Evolutionary conservation across 2,888 invertebrate species (phyloP).

Genomic region (Biston betularia): DNA sequence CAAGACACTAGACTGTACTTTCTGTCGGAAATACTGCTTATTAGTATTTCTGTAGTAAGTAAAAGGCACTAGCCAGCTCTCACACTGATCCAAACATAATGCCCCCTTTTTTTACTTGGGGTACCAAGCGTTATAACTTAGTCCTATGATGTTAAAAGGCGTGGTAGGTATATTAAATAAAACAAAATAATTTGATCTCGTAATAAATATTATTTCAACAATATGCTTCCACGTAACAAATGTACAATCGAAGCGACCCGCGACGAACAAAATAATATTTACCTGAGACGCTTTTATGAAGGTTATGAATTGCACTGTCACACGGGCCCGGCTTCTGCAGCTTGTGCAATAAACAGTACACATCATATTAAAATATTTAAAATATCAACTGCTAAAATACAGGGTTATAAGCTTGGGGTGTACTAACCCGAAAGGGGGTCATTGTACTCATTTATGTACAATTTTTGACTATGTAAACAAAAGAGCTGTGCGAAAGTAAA

Average conservation of each 20-base stretch:
- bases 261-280: constrained; percentile 80
- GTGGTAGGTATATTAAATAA: constrained; percentile 49
- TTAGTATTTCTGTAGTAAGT: too few relatives aligned
- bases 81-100: too few relatives aligned
- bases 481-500: too few relatives aligned
- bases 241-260: constrained; percentile 62
- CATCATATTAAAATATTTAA: constrained; percentile 54
- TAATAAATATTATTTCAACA: constrained; percentile 84
- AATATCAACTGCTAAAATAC: constrained; percentile 60
- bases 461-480: too few relatives aligned
- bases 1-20: too few relatives aligned
- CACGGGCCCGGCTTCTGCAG: constrained; percentile 22
- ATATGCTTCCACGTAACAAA: constrained; percentile 62
- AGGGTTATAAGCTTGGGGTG: constrained; percentile 3
- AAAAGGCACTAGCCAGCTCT: too few relatives aligned
- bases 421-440: too few relatives aligned
- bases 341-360: constrained; percentile 50
- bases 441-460: too few relatives aligned
- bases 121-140: too few relatives aligned
- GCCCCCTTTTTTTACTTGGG: too few relatives aligned
- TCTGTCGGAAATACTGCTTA: too few relatives aligned
- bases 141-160: neutral
- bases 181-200: constrained; percentile 62
- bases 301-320: constrained; percentile 58
- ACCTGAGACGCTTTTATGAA: constrained; percentile 70